phyloP scores from a whole-genome alignment of 2,113 vertebrate species.

The Alexandromys fortis region DNA sequence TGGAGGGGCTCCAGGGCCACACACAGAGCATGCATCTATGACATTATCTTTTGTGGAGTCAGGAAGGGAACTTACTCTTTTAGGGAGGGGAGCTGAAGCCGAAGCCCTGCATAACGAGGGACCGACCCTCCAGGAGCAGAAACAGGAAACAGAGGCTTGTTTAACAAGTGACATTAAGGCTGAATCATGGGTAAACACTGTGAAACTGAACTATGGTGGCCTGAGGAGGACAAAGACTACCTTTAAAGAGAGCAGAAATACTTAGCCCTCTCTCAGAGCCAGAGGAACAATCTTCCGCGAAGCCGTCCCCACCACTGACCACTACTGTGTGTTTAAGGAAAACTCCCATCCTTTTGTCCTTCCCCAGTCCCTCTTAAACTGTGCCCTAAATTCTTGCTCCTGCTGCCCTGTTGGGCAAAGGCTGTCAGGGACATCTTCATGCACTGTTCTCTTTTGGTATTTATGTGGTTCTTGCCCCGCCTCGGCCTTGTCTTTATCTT shows the following conservation, averaged over 20 bases:
- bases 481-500: accelerated
- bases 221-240: not conserved
- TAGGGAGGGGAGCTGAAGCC: not conserved
- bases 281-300: not conserved
- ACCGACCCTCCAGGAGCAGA: not conserved
- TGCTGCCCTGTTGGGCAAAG: accelerated
- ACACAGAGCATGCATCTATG: constrained; percentile 62
- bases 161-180: not conserved
- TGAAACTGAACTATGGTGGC: not conserved
- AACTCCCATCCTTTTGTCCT: not conserved
- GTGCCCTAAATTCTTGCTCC: too few relatives aligned
- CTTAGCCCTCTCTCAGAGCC: not conserved
- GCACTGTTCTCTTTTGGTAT: accelerated
- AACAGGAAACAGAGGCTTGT: not conserved
- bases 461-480: not conserved
- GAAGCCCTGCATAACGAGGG: constrained; percentile 23
- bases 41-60: constrained; percentile 63
- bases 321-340: not conserved
- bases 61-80: constrained; percentile 42
- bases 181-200: constrained; percentile 4
- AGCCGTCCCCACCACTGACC: not conserved
- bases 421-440: not conserved
- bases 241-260: not conserved
- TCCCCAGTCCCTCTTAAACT: too few relatives aligned
- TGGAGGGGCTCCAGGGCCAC: constrained; percentile 82